Percentiles rank a stretch among this genome's conserved stretches.
phyloP scores from a whole-genome alignment of 1,140 invertebrate species.

The Bombus pascuorum region DNA sequence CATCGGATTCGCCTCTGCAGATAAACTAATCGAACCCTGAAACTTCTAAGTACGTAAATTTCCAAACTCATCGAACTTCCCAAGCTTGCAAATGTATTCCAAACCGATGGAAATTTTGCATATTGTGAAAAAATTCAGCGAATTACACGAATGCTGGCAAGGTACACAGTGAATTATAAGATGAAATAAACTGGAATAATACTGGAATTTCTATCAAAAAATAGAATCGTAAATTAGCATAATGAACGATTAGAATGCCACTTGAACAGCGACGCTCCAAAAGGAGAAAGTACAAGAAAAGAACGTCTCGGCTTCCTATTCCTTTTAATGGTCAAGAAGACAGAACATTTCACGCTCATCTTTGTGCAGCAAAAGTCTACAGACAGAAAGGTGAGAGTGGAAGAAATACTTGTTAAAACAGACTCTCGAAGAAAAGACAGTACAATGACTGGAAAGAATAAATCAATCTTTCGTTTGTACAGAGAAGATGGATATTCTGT shows the following conservation, averaged over 20 bases:
- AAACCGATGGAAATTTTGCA: too few species aligned
- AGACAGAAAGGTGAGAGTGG: background rate
- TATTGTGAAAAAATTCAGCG: background rate
- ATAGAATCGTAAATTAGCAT: background rate
- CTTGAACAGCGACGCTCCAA: background rate
- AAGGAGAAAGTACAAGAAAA: background rate
- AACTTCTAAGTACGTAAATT: background rate
- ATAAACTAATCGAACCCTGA: too few species aligned
- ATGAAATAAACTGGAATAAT: background rate
- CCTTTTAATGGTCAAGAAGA: slow-evolving; percentile 17
- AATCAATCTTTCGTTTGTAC: background rate
- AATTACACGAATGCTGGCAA: background rate
- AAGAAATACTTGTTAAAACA: background rate
- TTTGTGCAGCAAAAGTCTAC: background rate
- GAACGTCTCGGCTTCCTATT: slow-evolving; percentile 5
- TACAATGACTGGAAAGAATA: background rate
- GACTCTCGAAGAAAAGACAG: background rate
- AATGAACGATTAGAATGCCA: slow-evolving; percentile 13
- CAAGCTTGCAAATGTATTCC: too few species aligned
- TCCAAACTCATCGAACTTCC: background rate
- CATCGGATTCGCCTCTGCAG: background rate
- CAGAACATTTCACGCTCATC: slow-evolving; percentile 20
- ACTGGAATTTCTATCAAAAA: background rate
- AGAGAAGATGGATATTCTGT: too few species aligned
- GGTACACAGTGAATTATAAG: background rate